These are phyloP conservation scores for Rhinichthys osculus DNA, from an alignment of 2,797 vertebrate genomes.

Conservation along the genomic window DNA sequence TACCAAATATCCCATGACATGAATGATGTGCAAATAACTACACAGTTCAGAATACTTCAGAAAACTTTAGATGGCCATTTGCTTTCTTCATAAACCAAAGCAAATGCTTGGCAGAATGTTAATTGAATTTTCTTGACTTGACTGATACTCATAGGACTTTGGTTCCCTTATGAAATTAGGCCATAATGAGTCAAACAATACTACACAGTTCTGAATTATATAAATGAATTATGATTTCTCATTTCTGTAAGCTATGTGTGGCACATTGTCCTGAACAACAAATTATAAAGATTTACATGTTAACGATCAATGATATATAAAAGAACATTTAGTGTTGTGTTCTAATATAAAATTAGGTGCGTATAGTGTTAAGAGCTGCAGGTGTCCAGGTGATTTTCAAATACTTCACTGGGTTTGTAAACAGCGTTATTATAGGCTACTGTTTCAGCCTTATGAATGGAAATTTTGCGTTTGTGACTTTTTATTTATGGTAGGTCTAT, in stretches of 20 bases:
- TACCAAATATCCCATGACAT: slow-evolving; percentile 20
- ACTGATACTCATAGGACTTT: not conserved
- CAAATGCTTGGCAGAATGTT: not conserved
- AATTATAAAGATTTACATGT: not conserved
- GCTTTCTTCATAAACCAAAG: not conserved
- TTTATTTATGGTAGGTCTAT: slow-evolving; percentile 23
- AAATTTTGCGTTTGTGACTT: not conserved
- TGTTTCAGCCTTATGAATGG: not conserved
- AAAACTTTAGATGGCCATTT: not conserved
- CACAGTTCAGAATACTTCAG: not conserved
- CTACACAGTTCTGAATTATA: not conserved
- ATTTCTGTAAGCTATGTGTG: not conserved
- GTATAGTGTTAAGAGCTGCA: not conserved
- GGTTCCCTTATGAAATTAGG: not conserved
- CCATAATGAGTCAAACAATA: slow-evolving; percentile 1
- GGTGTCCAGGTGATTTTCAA: not conserved
- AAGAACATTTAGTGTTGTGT: not conserved
- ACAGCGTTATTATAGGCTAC: not conserved
- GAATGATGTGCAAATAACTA: slow-evolving; percentile 13
- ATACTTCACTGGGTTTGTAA: not conserved
- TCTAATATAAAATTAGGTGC: not conserved
- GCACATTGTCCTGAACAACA: not conserved
- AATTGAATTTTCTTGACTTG: not conserved
- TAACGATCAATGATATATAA: not conserved
- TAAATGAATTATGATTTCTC: not conserved